Evolutionary conservation across 2,113 vertebrate genomes (phyloP).

Genomic region (Willisornis vidua): DNA sequence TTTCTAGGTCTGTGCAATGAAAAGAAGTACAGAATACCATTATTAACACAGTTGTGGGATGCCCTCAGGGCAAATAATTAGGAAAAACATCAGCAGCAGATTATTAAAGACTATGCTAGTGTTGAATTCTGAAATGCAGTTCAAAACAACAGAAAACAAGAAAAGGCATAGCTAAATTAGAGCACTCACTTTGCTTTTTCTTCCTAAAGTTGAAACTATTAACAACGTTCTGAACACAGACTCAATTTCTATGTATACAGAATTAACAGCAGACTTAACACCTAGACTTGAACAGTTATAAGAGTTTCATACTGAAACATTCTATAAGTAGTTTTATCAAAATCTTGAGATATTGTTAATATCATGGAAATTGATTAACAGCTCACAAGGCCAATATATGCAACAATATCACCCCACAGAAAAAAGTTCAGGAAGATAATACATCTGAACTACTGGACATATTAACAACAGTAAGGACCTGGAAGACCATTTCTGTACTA

Average conservation of each 20-base stretch:
- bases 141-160: conserved; percentile 46
- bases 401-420: conserved; percentile 13
- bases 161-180: conserved; percentile 32
- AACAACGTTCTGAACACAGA: conserved; percentile 47
- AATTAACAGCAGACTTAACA: conserved; percentile 55
- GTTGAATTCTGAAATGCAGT: conserved; percentile 51
- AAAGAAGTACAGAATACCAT: not conserved
- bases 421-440: conserved; percentile 34
- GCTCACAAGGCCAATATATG: conserved; percentile 42
- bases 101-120: conserved; percentile 48
- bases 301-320: conserved; percentile 29
- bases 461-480: conserved; percentile 22
- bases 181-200: conserved; percentile 43
- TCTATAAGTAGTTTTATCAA: conserved; percentile 47
- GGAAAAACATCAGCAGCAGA: conserved; percentile 59
- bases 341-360: conserved; percentile 38
- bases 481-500: conserved; percentile 51
- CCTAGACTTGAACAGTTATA: conserved; percentile 40
- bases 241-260: conserved; percentile 54
- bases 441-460: not conserved
- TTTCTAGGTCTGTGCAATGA: conserved; percentile 6
- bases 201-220: conserved; percentile 18
- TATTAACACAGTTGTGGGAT: not conserved
- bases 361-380: conserved; percentile 6
- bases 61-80: conserved; percentile 35